A percentile compares a stretch with the other conserved stretches of the same genome.
These are phyloP conservation scores for Mormyrus iriodes DNA, from an alignment of 2,113 vertebrate species.

Conservation along the genomic window DNA sequence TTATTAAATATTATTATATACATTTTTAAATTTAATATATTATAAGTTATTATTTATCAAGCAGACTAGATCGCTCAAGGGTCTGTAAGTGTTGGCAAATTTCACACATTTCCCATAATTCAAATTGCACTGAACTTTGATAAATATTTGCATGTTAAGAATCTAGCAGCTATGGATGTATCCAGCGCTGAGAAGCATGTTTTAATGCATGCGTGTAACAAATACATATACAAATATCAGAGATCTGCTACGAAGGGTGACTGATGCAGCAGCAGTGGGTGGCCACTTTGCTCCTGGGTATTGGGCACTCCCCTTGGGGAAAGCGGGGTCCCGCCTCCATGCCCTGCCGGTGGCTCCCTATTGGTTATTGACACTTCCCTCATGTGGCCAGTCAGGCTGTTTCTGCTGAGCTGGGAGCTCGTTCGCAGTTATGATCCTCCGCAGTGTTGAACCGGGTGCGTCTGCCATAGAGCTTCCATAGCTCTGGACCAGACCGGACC, in stretches of 20 bases:
- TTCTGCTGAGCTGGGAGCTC: conserved; percentile 60
- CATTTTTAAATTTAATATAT: not conserved
- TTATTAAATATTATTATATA: not conserved
- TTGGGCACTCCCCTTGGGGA: not conserved
- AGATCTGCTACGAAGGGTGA: not conserved
- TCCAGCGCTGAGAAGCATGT: not conserved
- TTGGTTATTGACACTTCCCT: conserved; percentile 21
- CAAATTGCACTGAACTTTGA: not conserved
- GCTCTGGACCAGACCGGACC: conserved; percentile 33
- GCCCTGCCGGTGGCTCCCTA: not conserved
- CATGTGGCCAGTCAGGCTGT: conserved; percentile 57
- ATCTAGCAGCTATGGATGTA: not conserved
- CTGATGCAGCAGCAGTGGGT: not conserved
- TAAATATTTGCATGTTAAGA: not conserved
- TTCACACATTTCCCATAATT: not conserved
- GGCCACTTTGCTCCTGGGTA: not conserved
- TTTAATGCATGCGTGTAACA: not conserved
- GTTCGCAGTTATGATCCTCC: conserved; percentile 67
- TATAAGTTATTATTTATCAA: not conserved
- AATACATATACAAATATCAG: not conserved
- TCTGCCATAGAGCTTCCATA: conserved; percentile 52
- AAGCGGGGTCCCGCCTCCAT: not conserved
- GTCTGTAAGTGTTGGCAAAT: not conserved
- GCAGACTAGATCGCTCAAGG: not conserved
- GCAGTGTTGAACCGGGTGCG: conserved; percentile 70